These are phyloP conservation scores for Drosophila ficusphila DNA, from an alignment of 1,140 invertebrate genomes.

Conservation along the genomic window DNA sequence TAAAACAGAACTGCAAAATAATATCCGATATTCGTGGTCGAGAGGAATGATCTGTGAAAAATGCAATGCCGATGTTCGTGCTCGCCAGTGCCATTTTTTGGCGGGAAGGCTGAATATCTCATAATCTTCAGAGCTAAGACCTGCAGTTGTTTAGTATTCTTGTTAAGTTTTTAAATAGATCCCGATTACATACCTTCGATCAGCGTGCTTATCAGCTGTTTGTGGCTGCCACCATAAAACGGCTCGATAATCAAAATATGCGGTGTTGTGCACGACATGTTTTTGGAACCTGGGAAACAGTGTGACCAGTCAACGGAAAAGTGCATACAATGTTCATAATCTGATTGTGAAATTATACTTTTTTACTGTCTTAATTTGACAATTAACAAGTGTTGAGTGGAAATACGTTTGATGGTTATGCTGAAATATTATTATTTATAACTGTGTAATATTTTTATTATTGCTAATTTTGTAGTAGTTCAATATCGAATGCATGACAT, in stretches of 20 bases:
- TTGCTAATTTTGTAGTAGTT: too few species aligned
- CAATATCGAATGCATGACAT: too few species aligned
- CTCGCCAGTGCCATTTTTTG: conserved; percentile 93
- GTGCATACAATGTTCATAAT: too few species aligned
- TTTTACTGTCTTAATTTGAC: too few species aligned
- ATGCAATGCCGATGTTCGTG: conserved; percentile 88
- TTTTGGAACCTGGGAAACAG: neutral
- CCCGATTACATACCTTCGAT: conserved; percentile 72
- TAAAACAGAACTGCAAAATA: conserved; percentile 90
- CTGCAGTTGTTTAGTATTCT: conserved; percentile 54
- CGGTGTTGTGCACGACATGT: conserved; percentile 51
- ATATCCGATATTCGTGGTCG: conserved; percentile 85
- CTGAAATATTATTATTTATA: too few species aligned
- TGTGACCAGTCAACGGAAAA: neutral
- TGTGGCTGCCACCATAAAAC: conserved; percentile 90
- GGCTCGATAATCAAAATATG: conserved; percentile 86
- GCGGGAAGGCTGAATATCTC: conserved; percentile 86
- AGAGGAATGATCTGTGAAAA: conserved; percentile 87
- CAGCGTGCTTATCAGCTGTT: conserved; percentile 87
- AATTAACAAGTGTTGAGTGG: too few species aligned
- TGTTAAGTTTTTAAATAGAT: neutral
- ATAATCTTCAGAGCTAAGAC: conserved; percentile 70
- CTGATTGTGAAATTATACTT: too few species aligned
- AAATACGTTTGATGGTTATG: too few species aligned
- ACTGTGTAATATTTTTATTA: too few species aligned